Conservation (phyloP, 2,113 vertebrate species). For the Hystrix cristata region DNA sequence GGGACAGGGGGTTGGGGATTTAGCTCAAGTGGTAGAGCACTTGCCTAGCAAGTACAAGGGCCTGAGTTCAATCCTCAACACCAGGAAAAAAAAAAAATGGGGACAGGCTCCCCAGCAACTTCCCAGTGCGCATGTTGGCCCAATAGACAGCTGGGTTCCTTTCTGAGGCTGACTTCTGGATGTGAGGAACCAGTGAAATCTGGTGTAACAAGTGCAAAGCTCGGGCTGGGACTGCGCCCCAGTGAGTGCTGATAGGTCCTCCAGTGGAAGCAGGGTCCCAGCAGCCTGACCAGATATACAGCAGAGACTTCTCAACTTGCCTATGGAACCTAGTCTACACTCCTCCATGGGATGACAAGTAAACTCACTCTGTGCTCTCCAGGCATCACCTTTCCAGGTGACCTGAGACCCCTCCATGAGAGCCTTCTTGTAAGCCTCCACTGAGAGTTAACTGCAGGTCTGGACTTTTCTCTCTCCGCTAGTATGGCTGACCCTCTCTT, state of each 20-base stretch:
- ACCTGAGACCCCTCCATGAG: not conserved
- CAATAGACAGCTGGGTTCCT: not conserved
- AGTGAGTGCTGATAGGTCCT: not conserved
- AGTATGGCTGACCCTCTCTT: not conserved
- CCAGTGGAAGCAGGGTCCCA: not conserved
- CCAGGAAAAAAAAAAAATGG: too few relatives aligned
- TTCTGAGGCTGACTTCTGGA: not conserved
- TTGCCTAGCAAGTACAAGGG: too few relatives aligned
- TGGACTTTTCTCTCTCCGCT: not conserved
- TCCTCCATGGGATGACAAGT: not conserved
- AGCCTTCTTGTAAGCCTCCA: not conserved
- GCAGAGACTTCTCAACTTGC: not conserved
- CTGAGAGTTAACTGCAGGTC: not conserved
- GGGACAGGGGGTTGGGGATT: not conserved
- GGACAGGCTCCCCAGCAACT: not conserved
- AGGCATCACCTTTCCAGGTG: not conserved
- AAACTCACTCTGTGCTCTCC: not conserved
- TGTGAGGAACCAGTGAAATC: not conserved
- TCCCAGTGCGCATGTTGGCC: not conserved
- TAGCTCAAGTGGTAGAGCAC: too few relatives aligned
- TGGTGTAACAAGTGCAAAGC: too few relatives aligned
- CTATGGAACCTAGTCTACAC: not conserved
- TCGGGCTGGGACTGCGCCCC: too few relatives aligned
- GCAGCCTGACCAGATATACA: not conserved
- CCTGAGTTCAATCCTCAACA: too few relatives aligned